A percentile compares a stretch with the other conserved stretches of the same genome.
These are phyloP conservation scores for Eriocheir sinensis DNA, from an alignment of 1,140 invertebrate genomes.

Conservation along the genomic window DNA sequence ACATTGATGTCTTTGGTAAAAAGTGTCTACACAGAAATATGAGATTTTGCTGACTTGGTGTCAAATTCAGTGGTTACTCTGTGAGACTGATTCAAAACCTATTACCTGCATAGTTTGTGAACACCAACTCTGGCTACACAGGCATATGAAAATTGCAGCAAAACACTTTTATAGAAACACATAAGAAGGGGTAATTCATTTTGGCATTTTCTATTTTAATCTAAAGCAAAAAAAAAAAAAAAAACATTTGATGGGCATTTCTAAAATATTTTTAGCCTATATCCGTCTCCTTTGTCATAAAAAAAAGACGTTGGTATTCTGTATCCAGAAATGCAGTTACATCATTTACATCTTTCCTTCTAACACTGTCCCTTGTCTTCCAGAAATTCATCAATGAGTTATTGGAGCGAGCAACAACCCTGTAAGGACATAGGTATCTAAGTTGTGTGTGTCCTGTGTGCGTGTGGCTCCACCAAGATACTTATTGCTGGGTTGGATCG, in stretches of 20 bases:
- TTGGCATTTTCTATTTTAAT: neutral
- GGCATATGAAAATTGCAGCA: no score
- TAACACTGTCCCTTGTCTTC: conserved; percentile 81
- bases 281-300: neutral
- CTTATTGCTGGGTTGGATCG: conserved; percentile 38
- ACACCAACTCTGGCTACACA: no score
- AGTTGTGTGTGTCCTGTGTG: conserved; percentile 73
- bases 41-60: no score
- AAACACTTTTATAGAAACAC: no score
- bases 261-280: neutral
- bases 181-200: no score
- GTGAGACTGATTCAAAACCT: no score
- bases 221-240: neutral
- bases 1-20: no score
- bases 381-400: conserved; percentile 95
- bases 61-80: no score
- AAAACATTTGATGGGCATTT: conserved; percentile 30
- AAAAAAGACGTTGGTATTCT: no score
- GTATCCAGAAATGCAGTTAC: neutral
- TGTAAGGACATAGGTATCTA: conserved; percentile 83
- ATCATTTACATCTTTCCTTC: neutral
- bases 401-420: conserved; percentile 93
- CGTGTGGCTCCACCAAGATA: conserved; percentile 72
- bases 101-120: no score
- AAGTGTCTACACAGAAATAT: no score